Percentiles rank a stretch among this genome's conserved stretches.
phyloP scores from a whole-genome alignment of 2,888 invertebrate genomes.

The Ornithoptera priamus region DNA sequence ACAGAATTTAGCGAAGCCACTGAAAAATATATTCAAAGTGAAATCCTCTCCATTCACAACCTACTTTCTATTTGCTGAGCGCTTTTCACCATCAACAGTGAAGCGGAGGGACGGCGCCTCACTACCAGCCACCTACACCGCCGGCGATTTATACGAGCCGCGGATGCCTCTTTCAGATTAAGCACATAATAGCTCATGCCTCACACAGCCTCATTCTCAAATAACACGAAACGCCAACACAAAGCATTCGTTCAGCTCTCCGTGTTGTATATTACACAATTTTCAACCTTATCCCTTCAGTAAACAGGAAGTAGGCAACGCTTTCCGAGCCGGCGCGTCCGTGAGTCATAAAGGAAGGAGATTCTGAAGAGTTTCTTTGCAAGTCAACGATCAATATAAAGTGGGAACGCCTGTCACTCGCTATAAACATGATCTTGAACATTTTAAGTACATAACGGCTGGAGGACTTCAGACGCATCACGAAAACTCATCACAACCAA shows the following conservation, averaged over 20 bases:
- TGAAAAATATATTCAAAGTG: conserved; percentile 17
- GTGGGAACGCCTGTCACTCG: conserved; percentile 46
- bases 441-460: conserved; percentile 38
- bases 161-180: conserved; percentile 37
- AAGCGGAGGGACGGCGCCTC: conserved; percentile 20
- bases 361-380: conserved; percentile 46
- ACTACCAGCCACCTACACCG: conserved; percentile 30
- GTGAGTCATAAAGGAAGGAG: conserved; percentile 38
- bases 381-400: conserved; percentile 52
- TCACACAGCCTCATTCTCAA: conserved; percentile 37
- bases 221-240: conserved; percentile 49
- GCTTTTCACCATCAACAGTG: conserved; percentile 22
- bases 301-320: conserved; percentile 28
- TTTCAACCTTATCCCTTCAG: conserved; percentile 37
- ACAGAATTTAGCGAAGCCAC: neutral
- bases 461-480: neutral
- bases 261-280: conserved; percentile 28
- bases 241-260: conserved; percentile 30
- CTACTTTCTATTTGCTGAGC: conserved; percentile 18
- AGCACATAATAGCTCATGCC: conserved; percentile 37
- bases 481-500: neutral
- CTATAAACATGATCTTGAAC: conserved; percentile 41
- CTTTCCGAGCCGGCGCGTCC: conserved; percentile 13
- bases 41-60: conserved; percentile 13
- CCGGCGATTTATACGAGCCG: conserved; percentile 37